Conservation (phyloP, 1,140 invertebrate species). For the Mesaphorura yosii region DNA sequence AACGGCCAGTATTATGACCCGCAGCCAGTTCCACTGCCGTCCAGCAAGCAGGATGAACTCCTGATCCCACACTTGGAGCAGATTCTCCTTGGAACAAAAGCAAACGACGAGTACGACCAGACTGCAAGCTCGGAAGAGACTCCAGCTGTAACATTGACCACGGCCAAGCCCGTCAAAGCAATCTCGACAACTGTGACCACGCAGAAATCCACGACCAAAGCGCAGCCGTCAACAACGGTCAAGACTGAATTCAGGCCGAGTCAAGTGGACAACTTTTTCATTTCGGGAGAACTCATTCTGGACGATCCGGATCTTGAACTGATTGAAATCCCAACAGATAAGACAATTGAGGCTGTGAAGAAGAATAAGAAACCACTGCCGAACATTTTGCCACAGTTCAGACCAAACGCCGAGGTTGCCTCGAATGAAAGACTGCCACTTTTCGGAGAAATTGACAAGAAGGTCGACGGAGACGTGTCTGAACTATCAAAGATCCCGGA, state of each 20-base stretch:
- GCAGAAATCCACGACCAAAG: conserved; percentile 1
- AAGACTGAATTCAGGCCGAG: conserved; percentile 8
- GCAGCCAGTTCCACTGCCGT: too few species aligned
- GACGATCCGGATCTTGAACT: background rate
- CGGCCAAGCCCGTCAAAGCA: background rate
- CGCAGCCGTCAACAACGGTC: background rate
- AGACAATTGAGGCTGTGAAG: background rate
- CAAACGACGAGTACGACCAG: too few species aligned
- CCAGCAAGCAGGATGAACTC: background rate
- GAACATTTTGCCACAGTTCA: conserved; percentile 27
- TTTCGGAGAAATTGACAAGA: conserved; percentile 17
- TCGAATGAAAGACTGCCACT: conserved; percentile 18
- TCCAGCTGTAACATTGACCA: background rate
- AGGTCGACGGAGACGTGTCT: background rate
- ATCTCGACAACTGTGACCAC: conserved; percentile 1
- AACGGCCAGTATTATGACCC: conserved; percentile 1
- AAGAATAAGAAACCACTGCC: conserved; percentile 7
- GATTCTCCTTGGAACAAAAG: too few species aligned
- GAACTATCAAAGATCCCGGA: conserved; percentile 8
- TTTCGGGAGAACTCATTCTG: conserved; percentile 1
- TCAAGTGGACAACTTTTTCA: conserved; percentile 9
- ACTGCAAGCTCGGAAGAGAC: too few species aligned
- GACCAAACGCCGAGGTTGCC: conserved; percentile 19
- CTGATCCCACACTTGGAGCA: too few species aligned
- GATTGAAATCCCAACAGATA: background rate